Base-by-base conservation (phyloP, 2,113 vertebrate genomes). In the Carassius gibelio region DNA sequence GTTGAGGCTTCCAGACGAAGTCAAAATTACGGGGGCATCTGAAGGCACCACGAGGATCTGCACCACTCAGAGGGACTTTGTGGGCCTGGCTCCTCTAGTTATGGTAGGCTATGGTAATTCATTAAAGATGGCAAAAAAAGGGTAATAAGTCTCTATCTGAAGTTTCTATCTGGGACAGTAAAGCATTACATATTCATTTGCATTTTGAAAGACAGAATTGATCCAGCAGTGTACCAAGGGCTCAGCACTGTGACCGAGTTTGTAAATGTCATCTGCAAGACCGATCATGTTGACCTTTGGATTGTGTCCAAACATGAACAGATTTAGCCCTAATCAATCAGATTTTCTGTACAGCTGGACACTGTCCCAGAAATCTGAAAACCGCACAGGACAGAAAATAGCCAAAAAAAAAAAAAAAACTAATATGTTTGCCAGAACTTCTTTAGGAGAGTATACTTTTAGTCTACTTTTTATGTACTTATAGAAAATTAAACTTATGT, bases 1-100 rank as follows among this genome's bases (percentile, higher is more conserved):
- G 89, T 95, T 98, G 13, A 96, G 97, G 34, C 95, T 98, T 21
- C 95, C 96, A 0, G 94, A 94, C 0, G 93, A 89, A 2, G 83
- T 90, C 26, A 89, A 86, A 84, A 91, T 90, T 0, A 93, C 91
- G 0, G 94, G 96, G 19, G 91, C 90, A 72, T 92, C 91, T 0
- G 92, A 97, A 72, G 97, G 95, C 0, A 92, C 96, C 86, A 97
- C 97, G 93, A 95, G 94, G 91, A 96, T 99, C 92, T 96, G 96
- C 2, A 93, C 97, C 2, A 97, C 92, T 83, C 96, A 95, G 90
- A 96, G 96, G 92, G 96, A 98, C 45, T 91, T 97, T 89, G 93
- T 96, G 0, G 96, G 95, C 36, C 85, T 98, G 78, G 93, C 97
- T 13, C 96, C 97, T 1, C 94, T 99, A 71, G 94, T 97, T 15